Evolutionary conservation across 2,113 vertebrate species (phyloP).

Genomic region (Ptychochromis oligacanthus): DNA sequence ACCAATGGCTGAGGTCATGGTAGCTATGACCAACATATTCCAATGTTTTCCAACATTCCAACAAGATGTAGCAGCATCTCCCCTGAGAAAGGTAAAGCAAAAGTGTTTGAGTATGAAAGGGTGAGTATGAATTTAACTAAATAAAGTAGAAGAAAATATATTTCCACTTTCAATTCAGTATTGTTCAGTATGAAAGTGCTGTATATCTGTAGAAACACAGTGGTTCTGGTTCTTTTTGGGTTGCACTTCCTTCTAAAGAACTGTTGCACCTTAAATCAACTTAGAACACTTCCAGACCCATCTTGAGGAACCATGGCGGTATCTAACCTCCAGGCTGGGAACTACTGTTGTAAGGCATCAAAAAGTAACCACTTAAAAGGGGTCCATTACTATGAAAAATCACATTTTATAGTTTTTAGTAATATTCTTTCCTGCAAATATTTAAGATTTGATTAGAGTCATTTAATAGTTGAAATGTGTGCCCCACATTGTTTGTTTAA

Average conservation of each 20-base stretch:
- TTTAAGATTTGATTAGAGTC: neutral
- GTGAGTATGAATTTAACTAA: neutral
- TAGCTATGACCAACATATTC: neutral
- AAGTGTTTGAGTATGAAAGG: too few species aligned
- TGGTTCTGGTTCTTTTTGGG: neutral
- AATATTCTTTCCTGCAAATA: neutral
- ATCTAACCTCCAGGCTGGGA: neutral
- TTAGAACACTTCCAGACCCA: neutral
- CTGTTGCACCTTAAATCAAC: neutral
- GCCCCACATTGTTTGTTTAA: neutral
- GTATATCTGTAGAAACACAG: neutral
- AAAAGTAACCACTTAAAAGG: neutral
- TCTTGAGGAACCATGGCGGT: neutral
- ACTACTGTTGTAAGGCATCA: neutral
- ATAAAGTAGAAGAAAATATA: neutral
- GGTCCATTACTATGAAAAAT: fast-evolving
- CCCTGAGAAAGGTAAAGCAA: neutral
- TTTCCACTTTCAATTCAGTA: neutral
- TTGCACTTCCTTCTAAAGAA: neutral
- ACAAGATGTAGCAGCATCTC: neutral
- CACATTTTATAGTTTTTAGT: neutral
- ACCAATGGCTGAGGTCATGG: neutral
- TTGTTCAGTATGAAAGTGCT: neutral
- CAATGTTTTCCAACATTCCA: neutral
- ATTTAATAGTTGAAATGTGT: neutral